Evolutionary conservation across 2,888 invertebrate genomes (phyloP), one percentile per base, ranked within the genome.

Genomic region (Lamproptera curius): DNA sequence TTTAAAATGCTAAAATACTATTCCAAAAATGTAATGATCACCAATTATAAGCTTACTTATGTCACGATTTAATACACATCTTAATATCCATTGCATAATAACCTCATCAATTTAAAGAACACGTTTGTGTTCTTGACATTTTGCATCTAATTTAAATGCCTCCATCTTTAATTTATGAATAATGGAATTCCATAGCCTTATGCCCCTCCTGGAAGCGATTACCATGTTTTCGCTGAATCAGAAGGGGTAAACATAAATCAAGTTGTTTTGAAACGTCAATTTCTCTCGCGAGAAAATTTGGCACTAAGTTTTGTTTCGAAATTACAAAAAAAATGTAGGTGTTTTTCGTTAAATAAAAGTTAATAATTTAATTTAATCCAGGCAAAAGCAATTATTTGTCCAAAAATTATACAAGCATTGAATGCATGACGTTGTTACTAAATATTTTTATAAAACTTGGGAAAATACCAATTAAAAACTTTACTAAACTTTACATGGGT

Each of bases 161-260:
- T 8, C n/a, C 17, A 36, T 36, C 10, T 40, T 15, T 10, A 10
- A 34, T 23, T 15, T 14, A 31, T 6, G 31, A 11, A 16, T 42
- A 35, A 35, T 33, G 35, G 16, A 2, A 5, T 35, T 42, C 13
- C 14, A 42, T 35, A 42, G 16, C 26, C 42, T 42, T 10, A 14
- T 5, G 6, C 34, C 36, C 16, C 6, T 9, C 16, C 16, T 8
- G 10, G 17, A 53, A 51, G 54, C 51, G 57, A 53, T 64, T 55
- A 55, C 61, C 63, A 53, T 57, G 60, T 65, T 57, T 66, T 58
- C 59, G 68, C 69, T 67, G 68, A 69, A 57, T 70, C 65, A 68
- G 63, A 57, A 58, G 52, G 61, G 66, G 61, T 62, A 55, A 54
- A 53, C 53, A 55, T 58, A 57, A 58, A 58, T 58, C 54, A 55